Base-by-base conservation (phyloP, 2,113 vertebrate species). In the Actenoides lindsayi region DNA sequence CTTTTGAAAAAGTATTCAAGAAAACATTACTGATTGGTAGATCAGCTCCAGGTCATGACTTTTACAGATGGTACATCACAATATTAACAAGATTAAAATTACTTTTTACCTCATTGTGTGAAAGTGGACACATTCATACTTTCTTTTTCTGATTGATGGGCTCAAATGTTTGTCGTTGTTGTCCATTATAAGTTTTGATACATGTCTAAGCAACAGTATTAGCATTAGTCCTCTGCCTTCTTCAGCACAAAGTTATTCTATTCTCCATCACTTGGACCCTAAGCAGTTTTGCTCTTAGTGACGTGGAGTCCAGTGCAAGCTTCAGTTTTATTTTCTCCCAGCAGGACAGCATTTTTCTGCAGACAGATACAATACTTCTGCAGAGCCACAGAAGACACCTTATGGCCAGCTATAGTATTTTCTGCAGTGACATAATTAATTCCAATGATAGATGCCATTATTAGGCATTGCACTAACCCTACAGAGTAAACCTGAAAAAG, bases 301-400 rank as follows among this genome's bases (percentile, higher is more conserved):
- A 73, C 2, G 0, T 19, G 33, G 16, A 60, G 33, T 53, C 11
- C 4, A 48, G 33, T 0, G 0, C 16, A 89, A 60, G 10, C 14
- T 70, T 84, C 25, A 12, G 15, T 50, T 82, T 76, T 79, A 14
- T 51, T 56, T 68, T 42, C 19, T 81, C 28, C 16, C 23, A 50
- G 25, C 28, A 73, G 35, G 25, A 54, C 17, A 75, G 8, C 11
- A 48, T 53, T 68, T 76, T 81, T 30, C 57, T 73, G 27, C 48
- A 17, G 27, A 44, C 27, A 44, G 9, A 18, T 7, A 17, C 28
- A 77, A 5, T 39, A 30, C 8, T 75, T 37, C 65, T 67, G 27
- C 28, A 35, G 13, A 76, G 14, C 14, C 16, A 37, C 2, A 5
- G 46, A 79, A 57, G 44, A 89, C 46, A 80, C 20, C 18, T 64